These are phyloP conservation scores for Monodelphis domestica DNA, from an alignment of 2,797 vertebrate genomes.

Conservation along the genomic window DNA sequence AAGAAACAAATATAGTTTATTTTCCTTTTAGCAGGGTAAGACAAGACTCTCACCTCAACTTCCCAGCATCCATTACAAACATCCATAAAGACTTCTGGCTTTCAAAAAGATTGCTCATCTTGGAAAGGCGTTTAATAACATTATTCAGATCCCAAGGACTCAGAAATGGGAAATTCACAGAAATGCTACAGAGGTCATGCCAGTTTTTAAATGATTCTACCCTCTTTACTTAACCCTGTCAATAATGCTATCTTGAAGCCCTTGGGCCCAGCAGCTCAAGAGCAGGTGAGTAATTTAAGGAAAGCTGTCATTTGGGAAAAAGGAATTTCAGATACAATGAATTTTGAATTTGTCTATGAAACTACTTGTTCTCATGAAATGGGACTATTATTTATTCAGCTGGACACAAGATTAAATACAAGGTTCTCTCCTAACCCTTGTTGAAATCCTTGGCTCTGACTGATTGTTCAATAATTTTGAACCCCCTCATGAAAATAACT, in stretches of 20 bases:
- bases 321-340: not conserved
- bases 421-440: not conserved
- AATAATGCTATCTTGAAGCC: not conserved
- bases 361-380: constrained; percentile 3
- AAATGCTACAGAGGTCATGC: not conserved
- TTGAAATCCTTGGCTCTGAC: not conserved
- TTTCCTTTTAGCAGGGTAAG: not conserved
- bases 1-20: constrained; percentile 8
- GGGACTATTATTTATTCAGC: not conserved
- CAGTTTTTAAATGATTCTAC: not conserved
- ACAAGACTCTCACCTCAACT: constrained; percentile 5
- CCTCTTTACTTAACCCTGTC: not conserved
- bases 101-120: constrained; percentile 30
- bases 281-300: not conserved
- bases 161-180: not conserved
- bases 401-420: not conserved
- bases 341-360: constrained; percentile 5
- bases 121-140: not conserved
- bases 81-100: not conserved
- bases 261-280: not conserved
- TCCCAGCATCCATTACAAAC: constrained; percentile 21
- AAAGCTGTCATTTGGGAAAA: constrained; percentile 34
- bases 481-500: not conserved
- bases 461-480: not conserved
- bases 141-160: not conserved